Base-by-base conservation (phyloP, 2,888 invertebrate genomes). In the Aphodius sticticus region DNA sequence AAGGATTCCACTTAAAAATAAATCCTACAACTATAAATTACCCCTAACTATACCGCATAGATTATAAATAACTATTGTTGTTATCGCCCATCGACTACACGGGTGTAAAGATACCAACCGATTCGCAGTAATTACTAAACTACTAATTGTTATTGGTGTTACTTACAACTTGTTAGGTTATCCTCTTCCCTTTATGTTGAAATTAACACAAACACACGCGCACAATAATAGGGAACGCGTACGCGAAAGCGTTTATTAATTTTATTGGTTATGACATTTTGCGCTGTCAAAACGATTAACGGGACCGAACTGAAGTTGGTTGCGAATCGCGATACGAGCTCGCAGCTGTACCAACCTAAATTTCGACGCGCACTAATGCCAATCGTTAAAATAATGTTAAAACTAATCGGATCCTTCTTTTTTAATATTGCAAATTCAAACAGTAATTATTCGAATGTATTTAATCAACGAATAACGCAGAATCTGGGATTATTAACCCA, bases 261-360 rank as follows among this genome's bases (percentile, higher is more conserved):
- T 76, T 76, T 76, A 53, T 76, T 76, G 76, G 76, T 76, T 76
- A 76, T 76, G 76, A 76, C 76, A 37, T 76, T 76, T 16, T 16
- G 35, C 9, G 76, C 76, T 80, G 80, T 80, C 80, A 80, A 80
- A 78, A 78, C 53, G 35, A 70, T 75, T 78, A 76, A 74, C 70
- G 36, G 53, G 78, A 78, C 14, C 36, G 16, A 15, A 26, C 76
- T 12, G 80, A 80, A 80, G 80, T 78, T 71, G 16, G 80, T 36
- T 1, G 71, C 78, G 14, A 12, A 14, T n/a, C 6, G 6, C 35
- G 35, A n/a, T 36, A n/a, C 72, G 72, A n/a, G 12, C 72, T 15
- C 15, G 72, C 72, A 72, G 26, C 26, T 1, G 26, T 53, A 53
- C 53, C 53, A 53, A 53, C 53, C 3, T 53, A 53, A 53, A 53